Base-by-base conservation (phyloP, 2,888 invertebrate species). In the Archips xylosteana region DNA sequence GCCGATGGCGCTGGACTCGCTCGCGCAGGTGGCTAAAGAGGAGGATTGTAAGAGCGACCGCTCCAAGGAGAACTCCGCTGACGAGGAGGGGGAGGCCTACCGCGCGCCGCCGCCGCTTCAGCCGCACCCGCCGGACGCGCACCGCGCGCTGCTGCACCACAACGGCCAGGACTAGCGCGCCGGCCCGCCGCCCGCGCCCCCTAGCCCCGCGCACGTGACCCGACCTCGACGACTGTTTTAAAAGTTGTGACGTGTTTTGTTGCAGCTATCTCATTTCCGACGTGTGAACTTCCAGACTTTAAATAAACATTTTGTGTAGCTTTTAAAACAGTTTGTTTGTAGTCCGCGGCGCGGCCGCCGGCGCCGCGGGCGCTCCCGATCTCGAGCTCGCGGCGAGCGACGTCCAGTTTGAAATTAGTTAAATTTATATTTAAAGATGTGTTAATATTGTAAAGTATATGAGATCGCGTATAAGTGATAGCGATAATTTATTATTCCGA, bases 151-250 rank as follows among this genome's bases (percentile, higher is more conserved):
- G 77, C 94, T 97, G 74, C 97, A 97, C 82, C 97, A 97, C 88
- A 97, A 97, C 89, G 97, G 97, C 80, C 97, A 97, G 90, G 97
- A 97, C 95, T 97, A 96, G 91, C 75, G 49, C 63, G 66, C 13
- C n/a, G 23, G 23, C 23, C 54, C 42, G 49, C 62, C 32, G 32
- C 42, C 42, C 47, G 34, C 36, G 65, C 73, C 71, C 63, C 0
- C 23, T 23, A 23, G 23, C 23, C 75, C 71, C 70, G 34, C 1
- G 39, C 15, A 13, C 42, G 9, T 15, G 42, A 36, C 47, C 42
- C 32, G 34, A 8, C 63, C 57, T 3, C 39, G 39, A 68, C 73
- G 68, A 42, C 74, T 61, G 70, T 74, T 65, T 70, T 74, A 66
- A 74, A 70, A 74, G 74, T 70, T 74, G 64, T 65, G 60, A 70